Evolutionary conservation across 2,888 invertebrate species (phyloP), one percentile per base, ranked within the genome.

Genomic region (Melinaea menophilus): DNA sequence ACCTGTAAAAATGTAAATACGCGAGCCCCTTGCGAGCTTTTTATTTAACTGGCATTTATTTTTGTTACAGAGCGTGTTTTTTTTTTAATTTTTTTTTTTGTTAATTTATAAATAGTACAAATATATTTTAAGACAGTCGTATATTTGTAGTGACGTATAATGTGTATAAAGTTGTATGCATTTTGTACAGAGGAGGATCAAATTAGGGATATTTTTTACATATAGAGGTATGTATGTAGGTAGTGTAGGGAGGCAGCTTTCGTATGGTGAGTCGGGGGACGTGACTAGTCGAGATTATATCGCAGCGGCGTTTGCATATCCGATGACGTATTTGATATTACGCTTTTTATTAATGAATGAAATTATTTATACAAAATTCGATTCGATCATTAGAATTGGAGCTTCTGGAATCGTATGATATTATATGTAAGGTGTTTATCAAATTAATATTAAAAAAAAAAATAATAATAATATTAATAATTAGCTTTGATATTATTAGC

Each of bases 401-500:
- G 37, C 31, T 47, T 56, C 59, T 35, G 58, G 31, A 22, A 59
- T 67, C 65, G 62, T 65, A 65, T 63, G 45, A 66, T 75, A 73
- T 74, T 78, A 76, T 75, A 72, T 69, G 56, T 81, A 83, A 84
- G 82, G 74, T 81, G 79, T 87, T 80, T 87, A 86, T 82, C 79
- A 79, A 77, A 80, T 22, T 22, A 22, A 22, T 22, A 22, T 22
- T 22, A 22, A 22, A 22, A 22, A 22, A 22, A 22, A 22, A 22
- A 22, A 1, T 22, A 22, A 74, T 75, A 75, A 80, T 64, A 58
- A 79, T 78, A 78, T 70, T 73, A 74, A 75, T 73, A 73, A 77
- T 83, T 88, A 86, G 88, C 89, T 89, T 90, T 88, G 85, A 82
- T 88, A 89, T 84, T 83, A 79, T 85, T 86, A 86, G 82, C 84